A percentile compares a stretch with the other conserved stretches of the same genome.
phyloP scores from a whole-genome alignment of 2,888 invertebrate species.

The Acrobasis consociella region DNA sequence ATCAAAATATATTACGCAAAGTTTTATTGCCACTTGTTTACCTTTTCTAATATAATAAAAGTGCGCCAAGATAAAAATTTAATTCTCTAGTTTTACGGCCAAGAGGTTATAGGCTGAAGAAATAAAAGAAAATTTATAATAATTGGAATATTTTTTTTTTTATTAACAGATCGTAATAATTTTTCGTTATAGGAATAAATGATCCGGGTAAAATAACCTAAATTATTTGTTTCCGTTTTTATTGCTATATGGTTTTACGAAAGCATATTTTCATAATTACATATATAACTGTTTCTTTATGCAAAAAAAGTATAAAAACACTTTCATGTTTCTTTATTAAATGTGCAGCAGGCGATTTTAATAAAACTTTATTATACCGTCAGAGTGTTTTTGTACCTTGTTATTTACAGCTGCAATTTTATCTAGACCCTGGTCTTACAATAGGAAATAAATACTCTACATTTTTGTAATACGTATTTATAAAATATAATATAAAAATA shows the following conservation, averaged over 20 bases:
- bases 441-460: too few species aligned
- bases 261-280: not conserved
- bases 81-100: constrained; percentile 2
- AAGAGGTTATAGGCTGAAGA: constrained; percentile 21
- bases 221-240: not conserved
- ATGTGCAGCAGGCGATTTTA: not conserved
- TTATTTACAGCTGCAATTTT: too few species aligned
- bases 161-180: constrained; percentile 75
- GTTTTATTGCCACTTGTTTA: constrained; percentile 21
- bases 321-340: too few species aligned
- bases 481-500: too few species aligned
- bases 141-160: constrained; percentile 71
- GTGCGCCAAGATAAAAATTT: not conserved
- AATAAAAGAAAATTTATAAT: constrained; percentile 42
- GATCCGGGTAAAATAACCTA: constrained; percentile 28
- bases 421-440: too few species aligned
- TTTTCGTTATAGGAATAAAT: constrained; percentile 56
- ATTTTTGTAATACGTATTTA: too few species aligned
- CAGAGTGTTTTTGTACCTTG: too few species aligned
- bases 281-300: not conserved
- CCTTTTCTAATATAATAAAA: constrained; percentile 14
- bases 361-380: not conserved
- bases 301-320: too few species aligned
- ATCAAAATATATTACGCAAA: constrained; percentile 17
- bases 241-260: not conserved